A percentile compares a stretch with the other conserved stretches of the same genome.
Evolutionary conservation across 2,113 vertebrate species (phyloP).

Genomic region (Cynopterus brachyotis): DNA sequence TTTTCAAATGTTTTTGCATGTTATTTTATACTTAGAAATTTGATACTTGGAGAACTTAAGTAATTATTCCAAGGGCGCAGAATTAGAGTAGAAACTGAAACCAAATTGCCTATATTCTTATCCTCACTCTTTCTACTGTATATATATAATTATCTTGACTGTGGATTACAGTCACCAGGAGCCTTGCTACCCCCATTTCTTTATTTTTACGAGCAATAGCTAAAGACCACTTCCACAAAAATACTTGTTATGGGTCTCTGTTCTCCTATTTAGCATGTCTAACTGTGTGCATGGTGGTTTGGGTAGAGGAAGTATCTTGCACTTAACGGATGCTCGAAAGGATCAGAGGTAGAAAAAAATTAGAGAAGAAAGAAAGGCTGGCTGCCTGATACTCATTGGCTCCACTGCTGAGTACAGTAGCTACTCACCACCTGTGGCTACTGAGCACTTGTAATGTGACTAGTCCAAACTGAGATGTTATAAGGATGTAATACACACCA

Average conservation of each 20-base stretch:
- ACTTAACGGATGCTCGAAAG: background rate
- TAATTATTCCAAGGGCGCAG: background rate
- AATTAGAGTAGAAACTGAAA: background rate
- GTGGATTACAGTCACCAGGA: background rate
- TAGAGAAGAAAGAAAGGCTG: background rate
- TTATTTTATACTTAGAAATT: background rate
- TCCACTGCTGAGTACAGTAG: background rate
- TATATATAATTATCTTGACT: background rate
- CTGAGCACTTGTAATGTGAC: background rate
- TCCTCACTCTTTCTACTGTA: background rate
- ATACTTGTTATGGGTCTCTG: background rate
- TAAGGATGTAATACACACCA: background rate
- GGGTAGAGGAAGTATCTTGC: background rate
- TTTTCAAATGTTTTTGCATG: background rate
- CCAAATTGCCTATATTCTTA: background rate
- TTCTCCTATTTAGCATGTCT: background rate
- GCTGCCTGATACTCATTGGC: background rate
- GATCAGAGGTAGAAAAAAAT: background rate
- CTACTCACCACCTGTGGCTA: background rate
- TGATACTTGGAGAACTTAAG: background rate
- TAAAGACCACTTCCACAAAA: background rate
- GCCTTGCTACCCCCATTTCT: background rate
- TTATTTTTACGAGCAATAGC: background rate
- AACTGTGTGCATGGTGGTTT: background rate
- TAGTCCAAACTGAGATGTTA: background rate